Conservation (phyloP, 2,888 invertebrate species). For the Callyntrura sp. region DNA sequence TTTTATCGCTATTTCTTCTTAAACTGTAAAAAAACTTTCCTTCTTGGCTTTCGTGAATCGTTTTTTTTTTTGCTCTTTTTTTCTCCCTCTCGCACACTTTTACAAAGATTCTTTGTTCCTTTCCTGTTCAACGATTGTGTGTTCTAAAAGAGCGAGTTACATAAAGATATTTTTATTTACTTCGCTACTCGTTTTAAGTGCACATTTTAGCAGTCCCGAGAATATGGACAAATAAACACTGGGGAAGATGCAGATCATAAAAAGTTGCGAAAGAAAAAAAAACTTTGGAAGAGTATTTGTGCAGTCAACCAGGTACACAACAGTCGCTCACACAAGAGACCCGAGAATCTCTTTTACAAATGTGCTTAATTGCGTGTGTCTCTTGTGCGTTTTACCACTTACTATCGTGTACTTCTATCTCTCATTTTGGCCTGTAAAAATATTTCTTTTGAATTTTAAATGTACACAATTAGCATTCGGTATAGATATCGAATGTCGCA, state of each 20-base stretch:
- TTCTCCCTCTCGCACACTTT: not conserved
- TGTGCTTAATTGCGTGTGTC: not conserved
- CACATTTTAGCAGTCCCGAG: not conserved
- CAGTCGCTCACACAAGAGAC: conserved; percentile 6
- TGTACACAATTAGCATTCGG: conserved; percentile 57
- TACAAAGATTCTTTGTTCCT: not conserved
- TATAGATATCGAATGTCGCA: conserved; percentile 59
- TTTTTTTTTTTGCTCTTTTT: not conserved
- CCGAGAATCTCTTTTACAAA: conserved; percentile 22
- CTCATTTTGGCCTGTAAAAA: conserved; percentile 18
- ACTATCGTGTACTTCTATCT: not conserved
- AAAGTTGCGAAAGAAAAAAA: not conserved
- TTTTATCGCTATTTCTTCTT: too few species aligned
- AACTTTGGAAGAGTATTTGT: not conserved
- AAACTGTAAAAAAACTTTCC: not conserved
- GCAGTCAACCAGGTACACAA: conserved; percentile 24
- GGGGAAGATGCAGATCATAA: not conserved
- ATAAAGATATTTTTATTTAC: conserved; percentile 16
- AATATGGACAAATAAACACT: not conserved
- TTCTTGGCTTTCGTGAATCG: not conserved
- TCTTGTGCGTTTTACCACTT: not conserved
- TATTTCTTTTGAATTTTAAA: conserved; percentile 44
- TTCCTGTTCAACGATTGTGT: not conserved
- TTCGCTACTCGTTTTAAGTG: conserved; percentile 34
- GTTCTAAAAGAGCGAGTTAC: too few species aligned